phyloP scores from a whole-genome alignment of 2,888 invertebrate genomes.

The Cosmorhoe ocellata region DNA sequence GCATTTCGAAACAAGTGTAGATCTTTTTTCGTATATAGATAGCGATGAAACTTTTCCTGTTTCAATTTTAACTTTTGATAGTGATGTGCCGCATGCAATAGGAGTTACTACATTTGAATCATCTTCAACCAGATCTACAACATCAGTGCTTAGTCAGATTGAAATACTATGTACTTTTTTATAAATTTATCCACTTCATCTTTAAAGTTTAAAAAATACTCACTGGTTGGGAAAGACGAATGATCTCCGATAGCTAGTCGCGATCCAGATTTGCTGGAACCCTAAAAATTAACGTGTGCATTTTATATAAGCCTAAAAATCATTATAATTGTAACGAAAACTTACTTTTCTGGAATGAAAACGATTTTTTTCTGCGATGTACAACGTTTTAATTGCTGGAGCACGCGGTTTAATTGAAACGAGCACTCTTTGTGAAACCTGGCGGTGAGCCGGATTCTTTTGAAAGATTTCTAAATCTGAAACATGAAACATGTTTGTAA shows the following conservation, averaged over 20 bases:
- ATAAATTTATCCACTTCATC: neutral
- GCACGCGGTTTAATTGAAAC: constrained; percentile 64
- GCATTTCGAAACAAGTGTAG: constrained; percentile 47
- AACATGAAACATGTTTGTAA: constrained; percentile 17
- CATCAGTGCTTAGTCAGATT: neutral
- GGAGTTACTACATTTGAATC: constrained; percentile 45
- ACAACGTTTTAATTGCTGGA: constrained; percentile 65
- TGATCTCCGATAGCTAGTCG: constrained; percentile 70
- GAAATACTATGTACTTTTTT: too few species aligned
- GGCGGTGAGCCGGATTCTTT: constrained; percentile 45
- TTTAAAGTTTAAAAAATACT: constrained; percentile 34
- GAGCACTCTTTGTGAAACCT: constrained; percentile 58
- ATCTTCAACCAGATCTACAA: constrained; percentile 54
- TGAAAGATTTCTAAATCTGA: constrained; percentile 65
- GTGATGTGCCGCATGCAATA: constrained; percentile 41
- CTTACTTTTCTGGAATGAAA: constrained; percentile 59
- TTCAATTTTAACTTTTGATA: constrained; percentile 42
- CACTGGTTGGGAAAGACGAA: constrained; percentile 61
- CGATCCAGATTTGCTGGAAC: constrained; percentile 59
- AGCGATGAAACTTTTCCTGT: constrained; percentile 44
- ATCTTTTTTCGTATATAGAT: constrained; percentile 46
- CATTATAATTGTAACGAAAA: neutral
- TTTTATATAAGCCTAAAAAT: neutral
- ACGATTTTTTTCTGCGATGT: constrained; percentile 62
- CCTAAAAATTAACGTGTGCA: constrained; percentile 47